Evolutionary conservation across 1,140 invertebrate species (phyloP).

Genomic region (Bombus pascuorum): DNA sequence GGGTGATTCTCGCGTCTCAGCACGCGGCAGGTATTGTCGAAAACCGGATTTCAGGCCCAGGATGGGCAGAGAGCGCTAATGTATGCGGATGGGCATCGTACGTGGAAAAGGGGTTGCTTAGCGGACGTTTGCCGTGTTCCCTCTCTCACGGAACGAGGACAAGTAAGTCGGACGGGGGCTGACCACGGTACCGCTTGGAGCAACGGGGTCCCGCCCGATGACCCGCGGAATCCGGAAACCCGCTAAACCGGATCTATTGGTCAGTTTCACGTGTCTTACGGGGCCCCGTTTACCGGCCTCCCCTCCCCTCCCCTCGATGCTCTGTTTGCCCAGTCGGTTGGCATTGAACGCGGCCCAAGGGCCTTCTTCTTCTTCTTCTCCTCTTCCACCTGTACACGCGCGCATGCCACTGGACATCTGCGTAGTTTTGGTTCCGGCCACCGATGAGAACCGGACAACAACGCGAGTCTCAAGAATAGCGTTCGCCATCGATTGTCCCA

Average conservation of each 20-base stretch:
- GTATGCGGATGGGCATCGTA: conserved; percentile 65
- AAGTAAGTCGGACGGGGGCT: conserved; percentile 32
- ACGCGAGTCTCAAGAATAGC: conserved; percentile 72
- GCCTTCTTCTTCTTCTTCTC: conserved; percentile 42
- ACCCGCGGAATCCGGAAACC: conserved; percentile 82
- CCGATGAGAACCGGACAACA: conserved; percentile 80
- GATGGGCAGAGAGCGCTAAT: conserved; percentile 54
- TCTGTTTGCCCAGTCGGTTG: conserved; percentile 42
- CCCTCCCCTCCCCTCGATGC: conserved; percentile 4
- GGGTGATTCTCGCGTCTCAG: conserved; percentile 28
- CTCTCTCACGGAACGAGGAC: conserved; percentile 29
- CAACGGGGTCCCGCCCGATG: conserved; percentile 65
- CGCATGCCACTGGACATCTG: conserved; percentile 48
- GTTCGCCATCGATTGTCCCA: conserved; percentile 24
- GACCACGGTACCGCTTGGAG: conserved; percentile 55
- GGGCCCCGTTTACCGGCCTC: conserved; percentile 28
- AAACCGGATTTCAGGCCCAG: conserved; percentile 60
- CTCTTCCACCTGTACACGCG: conserved; percentile 59
- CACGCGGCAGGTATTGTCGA: conserved; percentile 60
- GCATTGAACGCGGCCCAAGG: conserved; percentile 47
- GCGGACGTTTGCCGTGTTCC: conserved; percentile 29
- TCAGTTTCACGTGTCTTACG: conserved; percentile 79
- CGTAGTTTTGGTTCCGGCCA: conserved; percentile 17
- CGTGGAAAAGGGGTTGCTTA: conserved; percentile 64
- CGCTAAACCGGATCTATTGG: conserved; percentile 83